Evolutionary conservation across 2,797 vertebrate species (phyloP).

Genomic region (Rousettus madagascariensis): DNA sequence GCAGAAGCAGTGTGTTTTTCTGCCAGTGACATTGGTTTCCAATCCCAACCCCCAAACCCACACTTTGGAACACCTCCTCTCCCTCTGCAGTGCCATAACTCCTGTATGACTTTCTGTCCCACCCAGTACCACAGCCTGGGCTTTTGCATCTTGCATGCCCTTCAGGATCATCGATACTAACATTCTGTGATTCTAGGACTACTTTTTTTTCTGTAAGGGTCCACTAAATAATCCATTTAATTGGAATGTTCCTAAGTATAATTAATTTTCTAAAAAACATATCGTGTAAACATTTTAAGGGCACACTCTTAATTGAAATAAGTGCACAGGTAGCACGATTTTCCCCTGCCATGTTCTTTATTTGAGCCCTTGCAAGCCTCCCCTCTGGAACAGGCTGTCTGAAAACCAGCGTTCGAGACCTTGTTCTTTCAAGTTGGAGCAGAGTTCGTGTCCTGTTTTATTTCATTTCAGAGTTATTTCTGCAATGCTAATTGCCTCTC

Average conservation of each 20-base stretch:
- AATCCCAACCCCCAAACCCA: not conserved
- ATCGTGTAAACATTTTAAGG: not conserved
- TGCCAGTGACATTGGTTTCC: not conserved
- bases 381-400: not conserved
- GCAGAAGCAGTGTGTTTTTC: not conserved
- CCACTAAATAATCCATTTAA: not conserved
- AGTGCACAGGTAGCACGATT: not conserved
- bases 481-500: slow-evolving; percentile 23
- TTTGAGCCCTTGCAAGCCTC: not conserved
- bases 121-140: not conserved
- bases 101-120: not conserved
- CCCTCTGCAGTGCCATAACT: not conserved
- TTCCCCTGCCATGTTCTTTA: not conserved
- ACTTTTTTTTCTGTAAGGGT: not conserved
- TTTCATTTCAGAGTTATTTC: not conserved
- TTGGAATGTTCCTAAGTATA: not conserved
- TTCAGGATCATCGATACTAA: not conserved
- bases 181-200: not conserved
- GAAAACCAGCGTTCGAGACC: not conserved
- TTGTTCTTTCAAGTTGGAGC: not conserved
- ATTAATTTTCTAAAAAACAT: not conserved
- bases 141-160: not conserved
- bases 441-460: not conserved
- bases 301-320: not conserved
- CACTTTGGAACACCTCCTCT: not conserved